phyloP scores from a whole-genome alignment of 2,888 invertebrate species.

The Rotaria sp. region DNA sequence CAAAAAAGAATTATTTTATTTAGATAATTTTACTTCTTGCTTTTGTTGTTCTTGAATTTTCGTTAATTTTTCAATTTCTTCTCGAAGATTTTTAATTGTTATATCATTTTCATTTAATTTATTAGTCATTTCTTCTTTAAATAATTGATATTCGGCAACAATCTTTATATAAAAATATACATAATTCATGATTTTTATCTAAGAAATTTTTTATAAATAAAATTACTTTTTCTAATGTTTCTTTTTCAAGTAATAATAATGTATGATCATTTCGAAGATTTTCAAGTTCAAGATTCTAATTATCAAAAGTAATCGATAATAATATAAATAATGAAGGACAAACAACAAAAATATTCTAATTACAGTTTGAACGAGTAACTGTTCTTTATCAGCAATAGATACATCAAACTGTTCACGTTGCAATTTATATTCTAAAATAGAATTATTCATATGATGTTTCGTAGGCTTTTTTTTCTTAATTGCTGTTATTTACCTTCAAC shows the following conservation, averaged over 20 bases:
- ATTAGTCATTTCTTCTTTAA: background rate
- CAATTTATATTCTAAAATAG: background rate
- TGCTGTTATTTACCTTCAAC: background rate
- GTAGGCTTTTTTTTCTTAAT: background rate
- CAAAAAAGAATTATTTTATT: background rate
- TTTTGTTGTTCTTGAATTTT: background rate
- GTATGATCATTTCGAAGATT: slow-evolving; percentile 24
- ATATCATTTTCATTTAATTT: background rate
- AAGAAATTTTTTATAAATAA: too few species aligned
- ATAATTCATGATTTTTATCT: too few species aligned
- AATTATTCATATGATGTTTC: too few species aligned
- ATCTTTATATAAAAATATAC: background rate
- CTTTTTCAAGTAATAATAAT: background rate
- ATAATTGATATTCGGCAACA: background rate
- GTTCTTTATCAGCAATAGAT: background rate
- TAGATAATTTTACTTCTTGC: background rate
- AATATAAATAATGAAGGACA: background rate
- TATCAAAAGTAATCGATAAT: background rate
- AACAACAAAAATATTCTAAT: background rate
- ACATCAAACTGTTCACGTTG: background rate
- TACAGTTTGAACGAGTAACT: background rate
- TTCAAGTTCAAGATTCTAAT: slow-evolving; percentile 1
- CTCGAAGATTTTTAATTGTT: background rate
- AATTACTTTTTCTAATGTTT: background rate
- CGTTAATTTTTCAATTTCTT: background rate